A percentile compares a stretch with the other conserved stretches of the same genome.
Conservation (phyloP, 1,140 invertebrate species). For the Aphelenchoides besseyi region DNA sequence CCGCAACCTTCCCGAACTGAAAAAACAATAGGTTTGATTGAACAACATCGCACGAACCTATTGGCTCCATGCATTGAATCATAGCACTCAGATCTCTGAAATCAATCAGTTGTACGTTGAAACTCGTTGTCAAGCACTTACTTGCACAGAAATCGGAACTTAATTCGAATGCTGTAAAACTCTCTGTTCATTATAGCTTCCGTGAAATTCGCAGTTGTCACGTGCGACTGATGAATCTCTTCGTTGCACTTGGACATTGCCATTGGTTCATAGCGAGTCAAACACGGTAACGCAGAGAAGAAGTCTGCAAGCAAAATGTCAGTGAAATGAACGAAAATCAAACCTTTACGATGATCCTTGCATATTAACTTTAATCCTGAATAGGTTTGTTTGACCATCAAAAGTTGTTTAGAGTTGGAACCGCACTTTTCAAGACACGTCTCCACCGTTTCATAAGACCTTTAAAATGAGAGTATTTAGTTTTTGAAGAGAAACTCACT, state of each 20-base stretch:
- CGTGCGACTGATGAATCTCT: conserved; percentile 12
- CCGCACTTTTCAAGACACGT: conserved; percentile 19
- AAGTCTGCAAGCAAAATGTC: conserved; percentile 13
- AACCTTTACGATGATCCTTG: conserved; percentile 23
- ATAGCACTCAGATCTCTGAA: conserved; percentile 18
- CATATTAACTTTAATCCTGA: conserved; percentile 15
- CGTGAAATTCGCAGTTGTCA: conserved; percentile 20
- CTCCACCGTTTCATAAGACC: conserved; percentile 20
- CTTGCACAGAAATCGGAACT: conserved; percentile 21
- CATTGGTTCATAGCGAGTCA: conserved; percentile 18
- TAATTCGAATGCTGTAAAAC: conserved; percentile 18
- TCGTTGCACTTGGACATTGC: conserved; percentile 20
- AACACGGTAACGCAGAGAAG: conserved; percentile 22
- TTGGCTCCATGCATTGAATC: conserved; percentile 26
- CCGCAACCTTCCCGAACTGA: conserved; percentile 10
- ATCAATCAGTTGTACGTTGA: not conserved
- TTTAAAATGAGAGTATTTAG: conserved; percentile 5
- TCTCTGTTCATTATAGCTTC: conserved; percentile 13
- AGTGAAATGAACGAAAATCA: not conserved
- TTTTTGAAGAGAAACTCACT: conserved; percentile 12
- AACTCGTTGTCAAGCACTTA: not conserved
- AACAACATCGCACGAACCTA: too few relatives aligned
- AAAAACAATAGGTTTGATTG: too few relatives aligned
- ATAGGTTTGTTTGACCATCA: conserved; percentile 22
- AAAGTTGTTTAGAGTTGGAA: conserved; percentile 5